Evolutionary conservation across 2,888 invertebrate species (phyloP).

Genomic region (Tachina lurida): DNA sequence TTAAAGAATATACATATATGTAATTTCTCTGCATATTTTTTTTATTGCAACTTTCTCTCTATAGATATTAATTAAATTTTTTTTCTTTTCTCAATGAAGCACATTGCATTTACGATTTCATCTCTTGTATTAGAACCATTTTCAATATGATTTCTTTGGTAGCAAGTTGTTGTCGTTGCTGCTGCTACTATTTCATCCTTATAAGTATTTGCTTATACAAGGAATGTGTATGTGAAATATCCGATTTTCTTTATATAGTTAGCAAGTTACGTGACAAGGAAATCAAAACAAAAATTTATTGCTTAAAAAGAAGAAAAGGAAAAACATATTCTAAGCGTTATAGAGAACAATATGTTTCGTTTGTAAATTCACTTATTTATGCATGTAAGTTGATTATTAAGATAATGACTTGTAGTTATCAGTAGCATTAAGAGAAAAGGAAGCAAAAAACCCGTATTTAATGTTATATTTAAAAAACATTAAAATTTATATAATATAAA

Average conservation of each 20-base stretch:
- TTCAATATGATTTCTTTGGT: conserved; percentile 43
- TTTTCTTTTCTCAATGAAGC: background rate
- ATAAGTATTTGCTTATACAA: background rate
- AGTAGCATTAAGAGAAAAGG: background rate
- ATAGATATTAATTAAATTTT: background rate
- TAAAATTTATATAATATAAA: no score
- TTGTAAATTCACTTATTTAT: conserved; percentile 5
- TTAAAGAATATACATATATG: conserved; percentile 42
- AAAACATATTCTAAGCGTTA: background rate
- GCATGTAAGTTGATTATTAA: background rate
- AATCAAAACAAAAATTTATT: conserved; percentile 59
- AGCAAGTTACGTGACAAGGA: conserved; percentile 65
- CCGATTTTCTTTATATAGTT: conserved; percentile 57
- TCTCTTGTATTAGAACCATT: conserved; percentile 39
- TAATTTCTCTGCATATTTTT: conserved; percentile 14
- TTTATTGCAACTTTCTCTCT: conserved; percentile 36
- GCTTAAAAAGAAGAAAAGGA: background rate
- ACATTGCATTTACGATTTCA: conserved; percentile 30
- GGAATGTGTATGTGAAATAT: conserved; percentile 29
- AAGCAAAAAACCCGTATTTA: background rate
- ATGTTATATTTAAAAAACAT: background rate
- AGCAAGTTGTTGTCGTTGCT: background rate
- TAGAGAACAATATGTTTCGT: background rate
- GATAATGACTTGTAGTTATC: background rate
- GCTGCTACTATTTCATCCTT: conserved; percentile 31